A percentile compares a stretch with the other conserved stretches of the same genome.
Evolutionary conservation across 2,113 vertebrate genomes (phyloP).

Genomic region (Solea senegalensis): DNA sequence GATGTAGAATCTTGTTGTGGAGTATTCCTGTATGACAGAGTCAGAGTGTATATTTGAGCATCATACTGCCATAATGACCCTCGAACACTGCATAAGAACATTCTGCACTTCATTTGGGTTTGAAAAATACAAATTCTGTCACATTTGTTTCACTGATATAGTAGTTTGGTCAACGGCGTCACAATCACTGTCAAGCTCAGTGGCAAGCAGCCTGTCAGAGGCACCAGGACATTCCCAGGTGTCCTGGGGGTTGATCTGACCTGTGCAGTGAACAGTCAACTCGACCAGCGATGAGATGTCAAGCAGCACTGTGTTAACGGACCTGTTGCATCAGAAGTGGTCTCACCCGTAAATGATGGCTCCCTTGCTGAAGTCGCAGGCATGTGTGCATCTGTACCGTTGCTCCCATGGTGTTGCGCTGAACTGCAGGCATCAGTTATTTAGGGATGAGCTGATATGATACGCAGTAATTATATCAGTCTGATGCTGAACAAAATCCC

Average conservation of each 20-base stretch:
- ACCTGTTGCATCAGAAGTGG: background rate
- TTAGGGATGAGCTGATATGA: too few relatives aligned
- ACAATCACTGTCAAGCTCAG: background rate
- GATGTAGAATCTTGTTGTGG: background rate
- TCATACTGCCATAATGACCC: background rate
- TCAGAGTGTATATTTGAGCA: background rate
- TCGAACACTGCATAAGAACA: background rate
- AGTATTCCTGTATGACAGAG: background rate
- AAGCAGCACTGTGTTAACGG: background rate
- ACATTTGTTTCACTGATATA: background rate
- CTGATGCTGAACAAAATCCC: too few relatives aligned
- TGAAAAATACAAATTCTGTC: background rate
- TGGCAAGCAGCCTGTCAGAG: background rate
- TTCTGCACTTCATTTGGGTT: background rate
- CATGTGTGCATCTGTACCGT: background rate
- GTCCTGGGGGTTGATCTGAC: background rate
- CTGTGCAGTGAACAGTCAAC: background rate
- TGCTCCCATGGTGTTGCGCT: background rate
- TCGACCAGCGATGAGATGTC: background rate
- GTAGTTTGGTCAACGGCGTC: background rate
- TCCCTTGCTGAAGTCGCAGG: background rate
- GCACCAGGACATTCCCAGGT: background rate
- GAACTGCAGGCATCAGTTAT: too few relatives aligned
- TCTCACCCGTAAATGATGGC: background rate
- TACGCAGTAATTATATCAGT: background rate